phyloP scores from a whole-genome alignment of 2,888 invertebrate species.

The Belgica antarctica region DNA sequence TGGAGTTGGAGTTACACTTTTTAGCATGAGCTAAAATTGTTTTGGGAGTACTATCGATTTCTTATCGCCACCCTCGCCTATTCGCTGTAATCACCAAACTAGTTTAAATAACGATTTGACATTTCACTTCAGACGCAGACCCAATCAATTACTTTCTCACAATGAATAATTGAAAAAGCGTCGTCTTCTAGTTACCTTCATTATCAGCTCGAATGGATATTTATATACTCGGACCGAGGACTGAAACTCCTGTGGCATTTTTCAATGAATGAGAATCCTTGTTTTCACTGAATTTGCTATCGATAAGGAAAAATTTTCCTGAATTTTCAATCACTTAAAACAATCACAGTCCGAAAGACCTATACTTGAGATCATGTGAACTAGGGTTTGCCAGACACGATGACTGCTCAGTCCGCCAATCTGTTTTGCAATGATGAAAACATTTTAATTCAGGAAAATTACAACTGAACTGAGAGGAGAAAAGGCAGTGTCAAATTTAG shows the following conservation, averaged over 20 bases:
- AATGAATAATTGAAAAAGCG: conserved; percentile 6
- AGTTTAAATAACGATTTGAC: too few relatives aligned
- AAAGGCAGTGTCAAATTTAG: too few relatives aligned
- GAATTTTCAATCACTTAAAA: not conserved
- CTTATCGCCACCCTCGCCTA: too few relatives aligned
- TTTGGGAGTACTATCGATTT: conserved; percentile 8
- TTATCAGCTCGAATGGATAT: conserved; percentile 91
- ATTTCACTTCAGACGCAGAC: too few relatives aligned
- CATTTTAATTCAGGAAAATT: too few relatives aligned
- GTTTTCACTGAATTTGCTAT: not conserved
- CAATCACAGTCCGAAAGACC: not conserved
- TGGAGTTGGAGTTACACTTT: too few relatives aligned
- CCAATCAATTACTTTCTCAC: not conserved
- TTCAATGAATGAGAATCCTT: too few relatives aligned
- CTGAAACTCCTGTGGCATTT: conserved; percentile 94
- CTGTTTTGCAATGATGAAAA: too few relatives aligned
- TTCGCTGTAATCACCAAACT: too few relatives aligned
- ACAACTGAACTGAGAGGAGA: too few relatives aligned
- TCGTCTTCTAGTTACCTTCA: conserved; percentile 86
- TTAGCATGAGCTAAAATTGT: not conserved
- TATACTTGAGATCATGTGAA: conserved; percentile 26
- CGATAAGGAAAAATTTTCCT: not conserved
- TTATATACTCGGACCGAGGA: conserved; percentile 94
- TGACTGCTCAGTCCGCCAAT: too few relatives aligned
- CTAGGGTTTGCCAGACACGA: too few relatives aligned